Base-by-base conservation (phyloP, 2,888 invertebrate species). In the Chrysina gloriosa region DNA sequence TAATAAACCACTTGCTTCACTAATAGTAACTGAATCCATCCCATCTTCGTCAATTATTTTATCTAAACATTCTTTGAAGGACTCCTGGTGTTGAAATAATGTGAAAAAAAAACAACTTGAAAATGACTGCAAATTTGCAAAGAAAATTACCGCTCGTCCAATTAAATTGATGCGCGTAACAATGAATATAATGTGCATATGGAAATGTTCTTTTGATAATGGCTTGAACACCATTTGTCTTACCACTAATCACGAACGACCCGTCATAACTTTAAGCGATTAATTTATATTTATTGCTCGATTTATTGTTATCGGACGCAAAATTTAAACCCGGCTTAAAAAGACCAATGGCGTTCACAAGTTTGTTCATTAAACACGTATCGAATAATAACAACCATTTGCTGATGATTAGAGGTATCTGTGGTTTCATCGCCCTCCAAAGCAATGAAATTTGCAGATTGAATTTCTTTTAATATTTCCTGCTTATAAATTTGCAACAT, bases 61-160 rank as follows among this genome's bases (percentile, higher is more conserved):
- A 14, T 42, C 14, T 42, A 16, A 42, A 42, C 42, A 42, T 42
- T 42, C 42, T 42, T 42, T 42, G 42, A 42, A 42, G 14, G 42
- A 42, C n/a, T 42, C n/a, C 42, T 14, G 42, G 42, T 7, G 42
- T 42, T 42, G 11, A 42, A 42, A 42, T 42, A 42, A 42, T 42
- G 11, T 11, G 42, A 11, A n/a, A n/a, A n/a, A n/a, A n/a, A n/a
- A n/a, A n/a, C n/a, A n/a, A n/a, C n/a, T n/a, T n/a, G n/a, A n/a
- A n/a, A n/a, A n/a, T n/a, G n/a, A n/a, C n/a, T n/a, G n/a, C n/a
- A n/a, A n/a, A 31, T 31, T 31, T 31, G 7, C n/a, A 31, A 9
- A 2, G 31, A 7, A 3, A 7, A 9, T n/a, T 31, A n/a, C 31
- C 31, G 31, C 31, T 31, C 3, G 31, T 31, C n/a, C 31, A 42